Evolutionary conservation across 2,113 vertebrate species (phyloP), one percentile per base, ranked within the genome.

Genomic region (Nesoenas mayeri): DNA sequence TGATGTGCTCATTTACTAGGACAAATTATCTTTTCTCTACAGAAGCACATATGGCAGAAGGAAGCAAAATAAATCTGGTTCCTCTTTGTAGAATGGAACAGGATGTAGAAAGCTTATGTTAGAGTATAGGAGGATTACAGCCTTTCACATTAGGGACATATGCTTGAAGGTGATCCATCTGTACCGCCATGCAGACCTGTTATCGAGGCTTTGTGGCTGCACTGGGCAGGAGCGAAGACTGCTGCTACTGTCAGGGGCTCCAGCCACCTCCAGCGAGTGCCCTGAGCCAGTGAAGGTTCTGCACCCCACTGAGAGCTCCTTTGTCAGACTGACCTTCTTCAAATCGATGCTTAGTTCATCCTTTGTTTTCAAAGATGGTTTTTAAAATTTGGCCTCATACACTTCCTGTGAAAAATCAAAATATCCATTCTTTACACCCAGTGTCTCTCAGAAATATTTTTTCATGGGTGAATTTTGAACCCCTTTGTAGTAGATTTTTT

Each of bases 41-140:
- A 95, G 71, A 93, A 47, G 88, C 81, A 83, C 96, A 96, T 97
- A 97, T 93, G 91, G 93, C 64, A 91, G 74, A 93, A 95, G 87
- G 95, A 95, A 96, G 89, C 47, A 97, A 96, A 97, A 96, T 94
- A 95, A 94, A 97, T 96, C 96, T 97, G 95, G 54, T 96, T 95
- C 87, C 79, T 83, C 75, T 95, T 93, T 83, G 91, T 88, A 83
- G 81, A 94, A 95, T 1, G 42, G 93, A 96, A 94, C 89, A 94
- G 95, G 95, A 96, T 96, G 82, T 93, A 71, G 91, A 89, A 93
- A 94, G 87, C 95, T 97, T 96, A 96, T 97, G 93, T 92, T 28
- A 62, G 54, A 79, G 67, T 82, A 16, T 88, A 73, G 93, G 88
- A 88, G 67, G 67, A 85, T 79, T 89, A 60, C 72, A 93, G 89